Base-by-base conservation (phyloP, 1,140 invertebrate species). In the Proales similis region DNA sequence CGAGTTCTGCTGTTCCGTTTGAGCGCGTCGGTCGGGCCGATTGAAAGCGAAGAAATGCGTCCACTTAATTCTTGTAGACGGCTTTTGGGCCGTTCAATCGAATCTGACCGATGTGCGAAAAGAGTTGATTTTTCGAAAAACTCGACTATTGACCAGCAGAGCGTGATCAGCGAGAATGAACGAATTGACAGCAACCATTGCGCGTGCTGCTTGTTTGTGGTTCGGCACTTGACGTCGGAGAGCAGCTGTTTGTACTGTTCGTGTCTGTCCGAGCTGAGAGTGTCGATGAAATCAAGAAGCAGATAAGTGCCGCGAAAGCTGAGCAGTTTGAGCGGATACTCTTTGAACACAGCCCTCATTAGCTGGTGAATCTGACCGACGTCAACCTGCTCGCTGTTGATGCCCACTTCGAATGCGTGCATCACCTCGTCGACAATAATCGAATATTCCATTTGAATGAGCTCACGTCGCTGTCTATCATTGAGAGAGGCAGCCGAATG, bases 201-300 rank as follows among this genome's bases (percentile, higher is more conserved):
- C 22, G 72, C 72, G 68, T 70, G 70, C 63, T 74, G 72, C 60
- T 68, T 68, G 46, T 73, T 74, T 39, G 64, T 64, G 3, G 73
- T 75, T 47, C 70, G 70, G 64, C 71, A 71, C 49, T 70, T 70
- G 0, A 76, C 73, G 68, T 75, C 71, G 9, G 72, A 67, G 9
- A 76, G 46, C 4, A 76, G 51, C 36, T 65, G 65, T 60, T 71
- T 72, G 62, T 74, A 75, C 22, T 67, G 63, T 19, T 63, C 65
- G n/a, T 66, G 64, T 48, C 67, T 66, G n/a, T 70, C 68, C n/a
- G 73, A 75, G 26, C 70, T 66, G 6, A 76, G 49, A 14, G 69
- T 68, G 63, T 75, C 72, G 26, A 76, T 64, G 64, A 72, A 70
- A 57, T 75, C 69, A 4, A 76, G 64, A 63, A 76, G 73, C 29